These are phyloP conservation scores for Meloidogyne floridensis DNA, from an alignment of 1,140 invertebrate genomes.

Conservation along the genomic window DNA sequence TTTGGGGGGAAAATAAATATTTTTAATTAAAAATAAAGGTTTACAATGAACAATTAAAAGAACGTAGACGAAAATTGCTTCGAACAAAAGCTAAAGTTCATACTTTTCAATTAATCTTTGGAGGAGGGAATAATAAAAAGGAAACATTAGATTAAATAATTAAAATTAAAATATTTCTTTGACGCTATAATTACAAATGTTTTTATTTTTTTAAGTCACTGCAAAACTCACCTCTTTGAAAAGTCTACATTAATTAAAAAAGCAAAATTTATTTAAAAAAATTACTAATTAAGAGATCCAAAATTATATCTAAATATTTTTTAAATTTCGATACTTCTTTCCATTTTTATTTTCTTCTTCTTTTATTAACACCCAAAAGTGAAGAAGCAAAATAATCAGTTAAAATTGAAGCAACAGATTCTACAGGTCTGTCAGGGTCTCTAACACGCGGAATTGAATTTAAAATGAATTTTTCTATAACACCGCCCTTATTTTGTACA, in stretches of 20 bases:
- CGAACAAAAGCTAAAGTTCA: not conserved
- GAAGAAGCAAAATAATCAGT: slow-evolving; percentile 62
- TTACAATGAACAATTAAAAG: not conserved
- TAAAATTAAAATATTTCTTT: too few species aligned
- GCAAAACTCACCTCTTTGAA: too few species aligned
- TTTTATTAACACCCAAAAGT: slow-evolving; percentile 38
- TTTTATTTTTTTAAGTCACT: too few species aligned
- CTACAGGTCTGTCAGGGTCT: slow-evolving; percentile 54
- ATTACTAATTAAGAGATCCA: not conserved
- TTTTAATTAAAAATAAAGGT: not conserved
- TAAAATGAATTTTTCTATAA: slow-evolving; percentile 65
- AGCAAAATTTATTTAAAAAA: not conserved
- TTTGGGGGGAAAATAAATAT: not conserved
- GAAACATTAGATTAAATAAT: too few species aligned
- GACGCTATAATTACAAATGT: too few species aligned
- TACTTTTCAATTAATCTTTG: not conserved
- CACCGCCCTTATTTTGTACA: slow-evolving; percentile 49
- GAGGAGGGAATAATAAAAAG: too few species aligned
- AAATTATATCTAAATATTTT: not conserved
- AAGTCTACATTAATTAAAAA: not conserved
- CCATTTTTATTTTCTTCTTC: not conserved
- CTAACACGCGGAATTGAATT: slow-evolving; percentile 61
- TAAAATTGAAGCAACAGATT: slow-evolving; percentile 60
- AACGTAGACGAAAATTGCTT: not conserved
- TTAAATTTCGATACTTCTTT: not conserved